phyloP scores from a whole-genome alignment of 2,113 vertebrate genomes.

The Elanoides forficatus region DNA sequence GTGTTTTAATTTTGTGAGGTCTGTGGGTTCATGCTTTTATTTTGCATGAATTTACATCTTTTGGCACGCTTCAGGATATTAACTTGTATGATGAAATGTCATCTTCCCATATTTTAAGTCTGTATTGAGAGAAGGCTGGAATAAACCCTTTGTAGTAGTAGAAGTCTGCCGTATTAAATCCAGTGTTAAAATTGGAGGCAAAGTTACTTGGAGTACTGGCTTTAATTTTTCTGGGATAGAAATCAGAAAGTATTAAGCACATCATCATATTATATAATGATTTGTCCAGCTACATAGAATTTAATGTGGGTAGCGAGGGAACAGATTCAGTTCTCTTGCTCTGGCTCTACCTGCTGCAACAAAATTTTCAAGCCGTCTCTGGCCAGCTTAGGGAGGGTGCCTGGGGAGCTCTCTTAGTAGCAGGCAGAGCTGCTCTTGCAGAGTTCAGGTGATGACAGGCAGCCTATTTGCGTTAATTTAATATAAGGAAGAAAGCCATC shows the following conservation, averaged over 20 bases:
- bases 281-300: background rate
- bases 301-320: background rate
- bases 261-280: background rate
- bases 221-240: background rate
- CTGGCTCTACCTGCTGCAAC: background rate
- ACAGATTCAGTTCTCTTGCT: background rate
- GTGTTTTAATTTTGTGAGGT: background rate
- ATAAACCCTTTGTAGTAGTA: background rate
- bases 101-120: background rate
- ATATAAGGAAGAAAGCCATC: background rate
- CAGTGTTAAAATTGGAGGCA: background rate
- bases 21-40: background rate
- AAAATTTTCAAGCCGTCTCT: background rate
- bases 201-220: background rate
- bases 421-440: background rate
- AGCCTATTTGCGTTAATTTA: background rate
- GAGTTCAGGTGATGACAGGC: background rate
- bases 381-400: background rate
- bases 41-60: background rate
- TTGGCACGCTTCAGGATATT: background rate
- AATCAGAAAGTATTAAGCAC: background rate
- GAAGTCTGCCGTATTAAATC: background rate
- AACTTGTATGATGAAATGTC: background rate
- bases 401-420: background rate
- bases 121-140: background rate